Base-by-base conservation (phyloP, 1,140 invertebrate species). In the Vanessa atalanta region DNA sequence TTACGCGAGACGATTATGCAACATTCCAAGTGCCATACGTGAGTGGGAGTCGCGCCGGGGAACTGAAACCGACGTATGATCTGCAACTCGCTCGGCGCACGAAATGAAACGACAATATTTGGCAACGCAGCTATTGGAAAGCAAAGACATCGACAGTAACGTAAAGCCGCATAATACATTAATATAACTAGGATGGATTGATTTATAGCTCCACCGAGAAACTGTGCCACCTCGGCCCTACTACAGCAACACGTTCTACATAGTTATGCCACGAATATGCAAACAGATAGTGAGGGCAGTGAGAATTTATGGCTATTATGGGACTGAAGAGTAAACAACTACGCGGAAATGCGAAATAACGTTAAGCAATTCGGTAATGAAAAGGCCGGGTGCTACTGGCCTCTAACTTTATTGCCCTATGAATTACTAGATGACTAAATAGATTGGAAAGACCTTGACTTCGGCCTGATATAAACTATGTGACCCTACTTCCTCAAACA, bases 381-480 rank as follows among this genome's bases (percentile, higher is more conserved):
- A 77, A 81, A 83, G 77, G 75, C 76, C 78, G 64, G 76, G 81
- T 77, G 70, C 26, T 55, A 71, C 82, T 75, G 85, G 76, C 89
- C 87, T 91, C 73, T 83, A 82, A 72, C 83, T 87, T 88, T 87
- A 87, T 88, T 90, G 83, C 79, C 82, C 83, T 86, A 87, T 86
- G 83, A 88, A 84, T 88, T 82, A 83, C 81, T 87, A 86, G 86
- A 89, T 83, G 84, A 84, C 84, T 85, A 83, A 86, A 88, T 85
- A 85, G 86, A 90, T 89, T 90, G 87, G 84, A 79, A 79, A 82
- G 82, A 86, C 90, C 88, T 91, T 90, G 90, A 90, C 84, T 91
- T 85, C 83, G 79, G 84, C 75, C 86, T 85, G 87, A 89, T 90
- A 90, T 89, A 89, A 88, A 90, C 84, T 86, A 83, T 85, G 77